Evolutionary conservation across 1,140 invertebrate genomes (phyloP).

Genomic region (Bathynomus jamesi): DNA sequence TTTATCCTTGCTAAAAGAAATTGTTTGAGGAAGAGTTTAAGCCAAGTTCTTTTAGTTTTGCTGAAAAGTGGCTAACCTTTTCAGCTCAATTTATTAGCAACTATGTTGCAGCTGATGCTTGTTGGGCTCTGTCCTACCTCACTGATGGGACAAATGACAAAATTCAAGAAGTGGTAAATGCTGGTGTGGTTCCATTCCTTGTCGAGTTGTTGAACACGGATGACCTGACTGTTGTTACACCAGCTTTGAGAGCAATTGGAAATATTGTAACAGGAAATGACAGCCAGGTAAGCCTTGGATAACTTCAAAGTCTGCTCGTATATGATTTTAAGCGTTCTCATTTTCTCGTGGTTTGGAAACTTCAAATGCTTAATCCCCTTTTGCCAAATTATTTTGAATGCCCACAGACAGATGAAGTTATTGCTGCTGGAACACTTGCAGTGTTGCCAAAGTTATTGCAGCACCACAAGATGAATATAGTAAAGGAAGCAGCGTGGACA

Average conservation of each 20-base stretch:
- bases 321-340: not conserved
- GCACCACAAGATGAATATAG: constrained; percentile 62
- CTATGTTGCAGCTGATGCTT: constrained; percentile 65
- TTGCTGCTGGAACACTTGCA: constrained; percentile 66
- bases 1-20: too few species aligned
- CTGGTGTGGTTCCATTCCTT: constrained; percentile 63
- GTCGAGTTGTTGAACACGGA: constrained; percentile 62
- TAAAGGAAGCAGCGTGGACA: constrained; percentile 95
- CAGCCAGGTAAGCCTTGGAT: constrained; percentile 73
- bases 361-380: not conserved
- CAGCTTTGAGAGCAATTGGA: constrained; percentile 89
- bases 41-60: too few species aligned
- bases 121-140: constrained; percentile 93
- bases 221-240: constrained; percentile 68
- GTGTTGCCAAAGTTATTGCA: constrained; percentile 57
- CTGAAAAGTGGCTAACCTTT: not conserved
- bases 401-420: constrained; percentile 69
- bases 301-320: too few species aligned
- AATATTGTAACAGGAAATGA: constrained; percentile 99
- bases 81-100: not conserved
- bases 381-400: not conserved
- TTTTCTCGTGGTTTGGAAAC: not conserved
- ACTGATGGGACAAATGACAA: constrained; percentile 89
- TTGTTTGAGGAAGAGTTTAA: too few species aligned
- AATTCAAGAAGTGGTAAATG: constrained; percentile 71